Percentiles rank a stretch among this genome's conserved stretches.
These are phyloP conservation scores for Elegia similella DNA, from an alignment of 2,888 invertebrate genomes.

Conservation along the genomic window DNA sequence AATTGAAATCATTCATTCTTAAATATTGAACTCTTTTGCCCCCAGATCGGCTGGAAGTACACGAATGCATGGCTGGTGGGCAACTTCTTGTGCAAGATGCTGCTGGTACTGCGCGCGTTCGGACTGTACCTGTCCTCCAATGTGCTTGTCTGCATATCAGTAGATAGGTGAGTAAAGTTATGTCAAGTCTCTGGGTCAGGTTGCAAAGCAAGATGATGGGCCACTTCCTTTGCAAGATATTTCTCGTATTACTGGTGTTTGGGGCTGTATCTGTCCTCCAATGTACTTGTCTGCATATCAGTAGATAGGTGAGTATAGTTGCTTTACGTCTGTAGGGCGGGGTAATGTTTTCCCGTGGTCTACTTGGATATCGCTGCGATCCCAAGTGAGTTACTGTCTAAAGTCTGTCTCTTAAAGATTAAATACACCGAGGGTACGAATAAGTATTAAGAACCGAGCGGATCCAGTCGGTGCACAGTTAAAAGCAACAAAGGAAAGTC, in stretches of 20 bases:
- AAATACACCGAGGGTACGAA: too few relatives aligned
- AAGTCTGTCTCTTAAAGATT: too few relatives aligned
- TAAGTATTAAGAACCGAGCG: too few relatives aligned
- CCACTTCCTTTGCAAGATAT: conserved; percentile 86
- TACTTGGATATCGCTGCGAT: too few relatives aligned
- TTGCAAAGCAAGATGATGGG: too few relatives aligned
- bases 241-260: conserved; percentile 87
- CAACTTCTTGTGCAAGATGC: conserved; percentile 86
- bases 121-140: conserved; percentile 90
- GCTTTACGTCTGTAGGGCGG: too few relatives aligned
- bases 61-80: conserved; percentile 90
- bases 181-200: too few relatives aligned
- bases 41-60: conserved; percentile 86
- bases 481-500: too few relatives aligned
- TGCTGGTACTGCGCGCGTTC: conserved; percentile 87
- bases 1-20: not conserved
- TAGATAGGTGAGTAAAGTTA: conserved; percentile 79
- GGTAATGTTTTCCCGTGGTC: too few relatives aligned
- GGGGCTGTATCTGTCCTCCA: conserved; percentile 90
- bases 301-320: conserved; percentile 80
- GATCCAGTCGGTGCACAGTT: too few relatives aligned
- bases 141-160: conserved; percentile 88
- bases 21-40: conserved; percentile 27
- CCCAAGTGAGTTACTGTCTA: too few relatives aligned
- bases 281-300: conserved; percentile 89